Evolutionary conservation across 2,797 vertebrate genomes (phyloP).

Genomic region (Hypotaenidia philippensis): DNA sequence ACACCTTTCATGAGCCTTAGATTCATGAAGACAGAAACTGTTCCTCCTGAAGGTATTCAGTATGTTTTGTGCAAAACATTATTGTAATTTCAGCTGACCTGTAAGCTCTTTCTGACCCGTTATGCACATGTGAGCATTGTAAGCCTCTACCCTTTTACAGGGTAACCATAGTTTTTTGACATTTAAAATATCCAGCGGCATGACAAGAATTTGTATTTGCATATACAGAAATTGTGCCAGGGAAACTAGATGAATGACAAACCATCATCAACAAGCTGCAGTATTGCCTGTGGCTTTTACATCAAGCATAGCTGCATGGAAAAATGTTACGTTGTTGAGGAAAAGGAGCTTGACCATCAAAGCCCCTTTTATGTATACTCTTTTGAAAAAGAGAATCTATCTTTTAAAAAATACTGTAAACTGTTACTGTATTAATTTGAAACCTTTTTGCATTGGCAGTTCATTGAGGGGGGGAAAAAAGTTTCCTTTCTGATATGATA

Average conservation of each 20-base stretch:
- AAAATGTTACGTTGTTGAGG: background rate
- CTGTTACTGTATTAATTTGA: background rate
- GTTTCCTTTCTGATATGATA: background rate
- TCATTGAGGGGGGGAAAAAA: background rate
- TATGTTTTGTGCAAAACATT: background rate
- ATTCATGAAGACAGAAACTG: background rate
- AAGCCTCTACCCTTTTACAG: background rate
- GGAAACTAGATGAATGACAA: conserved; percentile 41
- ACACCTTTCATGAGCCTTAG: background rate
- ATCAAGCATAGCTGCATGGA: background rate
- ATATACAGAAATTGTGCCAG: conserved; percentile 36
- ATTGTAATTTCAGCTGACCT: background rate
- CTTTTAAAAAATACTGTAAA: background rate
- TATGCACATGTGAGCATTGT: background rate
- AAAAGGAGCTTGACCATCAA: background rate
- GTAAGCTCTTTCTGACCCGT: background rate
- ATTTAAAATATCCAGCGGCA: conserved; percentile 48
- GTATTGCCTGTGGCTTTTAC: conserved; percentile 35
- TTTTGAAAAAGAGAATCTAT: background rate
- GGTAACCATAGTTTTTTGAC: conserved; percentile 45
- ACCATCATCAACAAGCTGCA: conserved; percentile 35
- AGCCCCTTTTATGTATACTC: background rate
- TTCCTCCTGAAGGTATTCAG: background rate
- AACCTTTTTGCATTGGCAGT: background rate
- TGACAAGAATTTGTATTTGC: conserved; percentile 42